A percentile compares a stretch with the other conserved stretches of the same genome.
phyloP scores from a whole-genome alignment of 2,797 vertebrate genomes.

The Lates japonicus region DNA sequence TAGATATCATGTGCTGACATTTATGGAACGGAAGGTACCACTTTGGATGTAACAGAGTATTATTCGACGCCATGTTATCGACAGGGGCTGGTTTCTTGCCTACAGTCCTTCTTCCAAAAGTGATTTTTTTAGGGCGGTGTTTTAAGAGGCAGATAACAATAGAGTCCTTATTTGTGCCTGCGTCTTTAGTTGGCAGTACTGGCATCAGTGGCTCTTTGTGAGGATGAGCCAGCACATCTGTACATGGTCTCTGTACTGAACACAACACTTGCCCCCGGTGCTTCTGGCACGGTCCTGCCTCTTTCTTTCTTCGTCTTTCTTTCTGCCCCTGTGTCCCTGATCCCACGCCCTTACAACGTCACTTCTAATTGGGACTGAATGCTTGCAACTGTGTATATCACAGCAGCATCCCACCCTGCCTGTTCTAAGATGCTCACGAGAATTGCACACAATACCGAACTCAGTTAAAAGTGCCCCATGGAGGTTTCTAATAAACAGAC shows the following conservation, averaged over 20 bases:
- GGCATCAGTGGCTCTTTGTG: constrained; percentile 80
- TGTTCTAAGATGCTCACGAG: constrained; percentile 38
- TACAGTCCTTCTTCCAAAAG: constrained; percentile 33
- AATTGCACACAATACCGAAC: constrained; percentile 13
- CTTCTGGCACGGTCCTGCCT: constrained; percentile 71
- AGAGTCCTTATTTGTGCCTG: constrained; percentile 73
- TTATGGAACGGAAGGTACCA: constrained; percentile 66
- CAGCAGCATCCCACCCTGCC: constrained; percentile 62
- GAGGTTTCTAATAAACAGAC: neutral
- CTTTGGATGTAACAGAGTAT: constrained; percentile 61
- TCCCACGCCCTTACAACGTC: constrained; percentile 67
- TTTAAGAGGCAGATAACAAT: constrained; percentile 69
- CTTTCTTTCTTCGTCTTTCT: constrained; percentile 51
- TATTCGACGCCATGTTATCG: constrained; percentile 62
- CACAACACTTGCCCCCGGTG: constrained; percentile 78
- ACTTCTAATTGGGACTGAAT: constrained; percentile 76
- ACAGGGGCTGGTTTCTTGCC: constrained; percentile 33
- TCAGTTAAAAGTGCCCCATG: neutral
- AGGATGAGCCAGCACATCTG: constrained; percentile 82
- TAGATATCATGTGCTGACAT: constrained; percentile 72
- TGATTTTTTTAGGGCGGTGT: constrained; percentile 23
- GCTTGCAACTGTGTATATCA: constrained; percentile 74
- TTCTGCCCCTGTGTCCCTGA: constrained; percentile 52
- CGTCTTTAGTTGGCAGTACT: constrained; percentile 69
- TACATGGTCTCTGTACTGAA: constrained; percentile 65